Conservation (phyloP, 2,797 vertebrate species). For the Rhinatrema bivittatum region DNA sequence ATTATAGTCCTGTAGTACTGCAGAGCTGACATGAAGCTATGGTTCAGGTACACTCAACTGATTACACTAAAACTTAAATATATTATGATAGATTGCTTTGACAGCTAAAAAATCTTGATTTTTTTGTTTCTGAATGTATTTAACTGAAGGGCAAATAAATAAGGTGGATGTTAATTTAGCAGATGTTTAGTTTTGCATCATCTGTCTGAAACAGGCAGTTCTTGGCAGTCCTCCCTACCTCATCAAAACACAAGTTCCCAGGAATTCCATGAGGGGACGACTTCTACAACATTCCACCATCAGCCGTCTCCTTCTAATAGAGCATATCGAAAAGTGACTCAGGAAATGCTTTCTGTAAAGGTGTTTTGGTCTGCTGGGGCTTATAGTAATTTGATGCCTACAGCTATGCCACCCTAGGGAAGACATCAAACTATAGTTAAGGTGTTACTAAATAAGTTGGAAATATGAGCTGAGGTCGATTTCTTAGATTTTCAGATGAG, state of each 20-base stretch:
- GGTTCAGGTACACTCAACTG: constrained; percentile 28
- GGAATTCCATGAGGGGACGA: constrained; percentile 35
- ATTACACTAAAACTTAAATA: constrained; percentile 55
- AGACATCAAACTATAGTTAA: too few relatives aligned
- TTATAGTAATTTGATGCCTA: too few relatives aligned
- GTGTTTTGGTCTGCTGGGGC: too few relatives aligned
- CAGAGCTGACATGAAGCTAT: neutral
- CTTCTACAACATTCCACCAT: constrained; percentile 48
- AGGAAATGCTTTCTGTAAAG: too few relatives aligned
- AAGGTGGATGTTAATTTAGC: constrained; percentile 67
- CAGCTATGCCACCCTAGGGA: too few relatives aligned
- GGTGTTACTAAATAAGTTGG: too few relatives aligned
- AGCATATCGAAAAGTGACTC: constrained; percentile 42
- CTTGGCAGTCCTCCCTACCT: constrained; percentile 48
- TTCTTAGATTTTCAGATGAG: too few relatives aligned
- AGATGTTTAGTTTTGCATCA: constrained; percentile 64
- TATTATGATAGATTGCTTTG: constrained; percentile 61
- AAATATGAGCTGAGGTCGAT: too few relatives aligned
- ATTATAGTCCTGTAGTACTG: constrained; percentile 12
- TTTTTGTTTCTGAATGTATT: constrained; percentile 47
- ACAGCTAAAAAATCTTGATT: constrained; percentile 40
- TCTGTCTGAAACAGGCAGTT: constrained; percentile 57
- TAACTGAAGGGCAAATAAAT: constrained; percentile 60
- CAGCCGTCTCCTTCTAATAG: constrained; percentile 44
- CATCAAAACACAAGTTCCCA: constrained; percentile 43